Percentiles rank a stretch among this genome's conserved stretches.
Conservation (phyloP, 2,888 invertebrate genomes). For the Lordiphosa andalusiaca region DNA sequence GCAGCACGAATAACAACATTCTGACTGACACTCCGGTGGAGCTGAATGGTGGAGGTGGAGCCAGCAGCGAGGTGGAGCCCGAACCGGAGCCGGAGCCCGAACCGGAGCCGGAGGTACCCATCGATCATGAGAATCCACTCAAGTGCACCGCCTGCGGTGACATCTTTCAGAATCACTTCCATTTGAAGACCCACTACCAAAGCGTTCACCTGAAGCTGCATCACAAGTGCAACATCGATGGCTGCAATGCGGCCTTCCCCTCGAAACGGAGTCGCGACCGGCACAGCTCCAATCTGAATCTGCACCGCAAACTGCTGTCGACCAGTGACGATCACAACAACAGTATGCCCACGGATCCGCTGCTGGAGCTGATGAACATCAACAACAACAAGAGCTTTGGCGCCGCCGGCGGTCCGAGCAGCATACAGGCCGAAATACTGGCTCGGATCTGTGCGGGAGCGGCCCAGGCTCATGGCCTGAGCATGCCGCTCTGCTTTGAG, state of each 20-base stretch:
- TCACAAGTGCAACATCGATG: slow-evolving; percentile 96
- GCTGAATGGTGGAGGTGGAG: slow-evolving; percentile 31
- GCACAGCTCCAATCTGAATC: slow-evolving; percentile 93
- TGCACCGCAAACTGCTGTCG: slow-evolving; percentile 93
- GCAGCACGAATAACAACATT: slow-evolving; percentile 37
- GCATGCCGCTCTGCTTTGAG: slow-evolving; percentile 83
- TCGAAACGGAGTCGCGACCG: slow-evolving; percentile 95
- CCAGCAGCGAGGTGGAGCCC: background rate
- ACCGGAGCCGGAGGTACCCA: slow-evolving; percentile 89
- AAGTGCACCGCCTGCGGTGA: slow-evolving; percentile 96
- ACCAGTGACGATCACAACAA: slow-evolving; percentile 80
- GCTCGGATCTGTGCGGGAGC: slow-evolving; percentile 88
- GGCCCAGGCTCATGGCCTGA: slow-evolving; percentile 81
- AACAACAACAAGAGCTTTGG: slow-evolving; percentile 53
- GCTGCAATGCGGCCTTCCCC: slow-evolving; percentile 96
- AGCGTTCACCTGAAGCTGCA: slow-evolving; percentile 96
- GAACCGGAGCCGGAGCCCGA: slow-evolving; percentile 44
- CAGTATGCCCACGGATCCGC: slow-evolving; percentile 46
- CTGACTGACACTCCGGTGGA: slow-evolving; percentile 33
- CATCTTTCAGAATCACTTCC: slow-evolving; percentile 95
- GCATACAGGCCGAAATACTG: slow-evolving; percentile 89
- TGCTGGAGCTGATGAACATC: slow-evolving; percentile 66
- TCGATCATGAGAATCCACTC: slow-evolving; percentile 94
- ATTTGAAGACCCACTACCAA: slow-evolving; percentile 96
- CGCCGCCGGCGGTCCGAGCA: slow-evolving; percentile 74